Base-by-base conservation (phyloP, 2,113 vertebrate genomes). In the Heteronetta atricapilla region DNA sequence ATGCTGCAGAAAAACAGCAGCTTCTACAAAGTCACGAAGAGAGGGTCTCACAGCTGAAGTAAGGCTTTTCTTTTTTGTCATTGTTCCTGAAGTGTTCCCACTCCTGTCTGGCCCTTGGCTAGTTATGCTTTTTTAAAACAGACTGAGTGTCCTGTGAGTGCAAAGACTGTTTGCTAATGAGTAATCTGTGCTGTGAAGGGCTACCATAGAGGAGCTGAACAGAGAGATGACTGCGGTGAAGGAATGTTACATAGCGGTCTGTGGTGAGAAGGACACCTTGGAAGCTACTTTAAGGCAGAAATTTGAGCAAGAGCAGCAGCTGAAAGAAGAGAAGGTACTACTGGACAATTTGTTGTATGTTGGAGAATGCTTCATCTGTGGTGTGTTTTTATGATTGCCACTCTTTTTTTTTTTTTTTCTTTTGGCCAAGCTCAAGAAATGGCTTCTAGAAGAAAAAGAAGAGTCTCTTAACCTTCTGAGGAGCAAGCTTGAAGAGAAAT, bases 161-260 rank as follows among this genome's bases (percentile, higher is more conserved):
- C 88, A 36, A 95, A 76, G 78, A 42, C 64, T 68, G 52, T 17
- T 8, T 80, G 52, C 76, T 90, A 50, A 78, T 59, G 28, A 86
- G 14, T 86, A 8, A 81, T 82, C 40, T 97, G 20, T 91, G 29
- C 13, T 86, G 62, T 77, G 59, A 96, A 99, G 99, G 96, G 96
- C 94, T 82, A 98, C 98, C 44, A 94, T 99, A 67, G 97, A 98
- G 52, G 98, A 98, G 50, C 87, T 98, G 84, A 98, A 96, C 70
- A 98, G 98, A 86, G 99, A 99, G 95, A 95, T 99, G 91, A 89
- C 95, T 33, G 92, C 94, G 0, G 99, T 99, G 72, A 99, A 99
- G 95, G 99, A 99, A 62, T 99, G 98, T 94, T 99, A 99, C 96
- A 98, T 99, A 13, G 97, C 98, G 31, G 97, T 99, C 59, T 99